Base-by-base conservation (phyloP, 2,797 vertebrate genomes). In the Cossypha caffra region DNA sequence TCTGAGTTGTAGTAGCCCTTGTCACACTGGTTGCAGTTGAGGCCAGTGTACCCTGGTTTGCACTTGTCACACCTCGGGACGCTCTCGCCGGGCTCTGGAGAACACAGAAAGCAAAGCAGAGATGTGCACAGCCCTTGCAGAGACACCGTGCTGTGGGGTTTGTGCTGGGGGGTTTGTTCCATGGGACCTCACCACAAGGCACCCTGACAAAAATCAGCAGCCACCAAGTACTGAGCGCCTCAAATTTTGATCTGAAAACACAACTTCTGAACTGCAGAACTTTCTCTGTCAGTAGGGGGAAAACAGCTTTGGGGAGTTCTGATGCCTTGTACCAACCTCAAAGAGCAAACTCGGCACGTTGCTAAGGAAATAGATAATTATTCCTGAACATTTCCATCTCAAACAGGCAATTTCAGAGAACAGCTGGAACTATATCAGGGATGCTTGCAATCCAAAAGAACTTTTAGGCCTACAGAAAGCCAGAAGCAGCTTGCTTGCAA, bases 1-100 rank as follows among this genome's bases (percentile, higher is more conserved):
- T 98, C 98, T 0, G 97, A 97, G 97, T 98, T 98, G 98, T 98
- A 99, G 97, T 98, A 99, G 85, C 99, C 98, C 0, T 97, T 91
- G 55, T 94, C 96, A 92, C 99, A 99, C 40, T 69, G 71, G 69
- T 98, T 98, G 90, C 99, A 99, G 90, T 97, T 98, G 4, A 72
- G 90, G 61, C 99, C 98, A 0, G 95, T 93, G 95, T 99, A 99
- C 11, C 95, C 98, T 1, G 95, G 85, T 75, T 94, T 98, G 97
- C 99, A 99, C 85, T 97, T 92, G 90, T 98, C 98, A 95, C 99
- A 99, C 33, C 55, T 96, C 3, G 97, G 98, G 37, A 95, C 77
- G 1, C 95, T 95, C 29, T 97, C 98, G 3, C 94, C 97, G 24
- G 95, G 63, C 82, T 98, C 99, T 99, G 94, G 35, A 29, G 52